A percentile compares a stretch with the other conserved stretches of the same genome.
Evolutionary conservation across 2,888 invertebrate genomes (phyloP).

Genomic region (Bimastos eiseni): DNA sequence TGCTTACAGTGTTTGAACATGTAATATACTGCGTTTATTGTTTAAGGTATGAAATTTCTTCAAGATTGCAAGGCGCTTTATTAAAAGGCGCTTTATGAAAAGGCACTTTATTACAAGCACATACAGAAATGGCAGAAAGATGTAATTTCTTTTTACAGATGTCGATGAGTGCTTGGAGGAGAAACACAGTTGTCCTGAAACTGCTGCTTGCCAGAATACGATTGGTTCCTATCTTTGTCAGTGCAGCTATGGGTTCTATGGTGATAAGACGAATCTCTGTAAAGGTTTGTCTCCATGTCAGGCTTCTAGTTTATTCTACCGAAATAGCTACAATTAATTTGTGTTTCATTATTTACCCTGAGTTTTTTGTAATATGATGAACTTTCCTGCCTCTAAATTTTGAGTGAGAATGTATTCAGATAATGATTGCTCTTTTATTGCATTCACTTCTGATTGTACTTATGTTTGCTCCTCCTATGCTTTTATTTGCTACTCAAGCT

Average conservation of each 20-base stretch:
- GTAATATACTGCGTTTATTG: neutral
- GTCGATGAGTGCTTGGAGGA: constrained; percentile 56
- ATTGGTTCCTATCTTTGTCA: constrained; percentile 56
- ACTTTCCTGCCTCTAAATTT: too few species aligned
- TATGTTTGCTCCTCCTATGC: too few species aligned
- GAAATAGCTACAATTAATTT: too few species aligned
- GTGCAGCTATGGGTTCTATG: constrained; percentile 54
- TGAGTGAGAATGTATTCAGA: too few species aligned
- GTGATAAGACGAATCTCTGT: constrained; percentile 49
- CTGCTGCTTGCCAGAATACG: constrained; percentile 55
- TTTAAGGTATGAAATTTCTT: neutral
- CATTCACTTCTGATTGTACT: too few species aligned
- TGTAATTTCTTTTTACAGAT: constrained; percentile 47
- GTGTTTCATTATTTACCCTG: too few species aligned
- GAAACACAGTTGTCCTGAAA: constrained; percentile 50
- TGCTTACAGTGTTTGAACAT: neutral
- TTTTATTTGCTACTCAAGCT: too few species aligned
- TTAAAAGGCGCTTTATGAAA: too few species aligned
- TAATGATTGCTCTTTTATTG: too few species aligned
- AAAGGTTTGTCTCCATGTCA: constrained; percentile 48
- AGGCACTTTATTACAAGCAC: too few species aligned
- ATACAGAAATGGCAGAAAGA: neutral
- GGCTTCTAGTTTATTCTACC: too few species aligned
- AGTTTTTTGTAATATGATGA: too few species aligned
- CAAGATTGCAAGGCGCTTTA: neutral